Evolutionary conservation across 1,140 invertebrate species (phyloP), one percentile per base, ranked within the genome.

Genomic region (Listronotus bonariensis): DNA sequence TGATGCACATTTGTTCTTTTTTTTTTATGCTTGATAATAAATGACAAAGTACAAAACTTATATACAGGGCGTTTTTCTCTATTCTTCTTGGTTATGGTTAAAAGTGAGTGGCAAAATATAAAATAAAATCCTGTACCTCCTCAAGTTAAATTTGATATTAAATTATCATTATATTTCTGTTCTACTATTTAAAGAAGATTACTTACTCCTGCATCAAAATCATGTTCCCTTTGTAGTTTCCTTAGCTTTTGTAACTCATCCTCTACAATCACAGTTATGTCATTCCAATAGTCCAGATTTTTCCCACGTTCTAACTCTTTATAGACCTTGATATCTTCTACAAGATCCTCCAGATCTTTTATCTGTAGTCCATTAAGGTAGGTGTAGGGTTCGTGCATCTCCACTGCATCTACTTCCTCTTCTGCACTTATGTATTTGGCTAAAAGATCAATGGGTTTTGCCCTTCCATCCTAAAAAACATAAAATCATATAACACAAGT

Each of bases 381-480:
- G 0, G 93, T 94, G 73, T 98, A 99, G 0, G 97, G 97, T 79
- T 99, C 96, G 75, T 97, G 94, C 92, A 99, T 96, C 82, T 99
- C 96, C 20, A 98, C 90, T 3, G 93, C 92, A 78, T 94, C 91
- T 34, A 93, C 90, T 72, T 94, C 89, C 73, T 95, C 92, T 76
- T 96, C 93, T 0, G 92, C 91, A 77, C 91, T 94, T 26, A 99
- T 95, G 75, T 99, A 99, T 80, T 97, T 95, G 0, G 96, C 96
- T 42, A 99, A 80, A 52, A 99, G 83, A 85, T 99, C 98, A 72
- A 99, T 99, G 0, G 98, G 96, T 78, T 99, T 99, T 0, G 97
- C 97, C 86, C 74, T 54, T 31, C 63, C 63, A 65, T 65, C 63
- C 52, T 59, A 36, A 46, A 49, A 38, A 17, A 15, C n/a, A 40